Percentiles rank a stretch among this genome's conserved stretches.
phyloP scores from a whole-genome alignment of 2,113 vertebrate species.

The Chitala chitala region DNA sequence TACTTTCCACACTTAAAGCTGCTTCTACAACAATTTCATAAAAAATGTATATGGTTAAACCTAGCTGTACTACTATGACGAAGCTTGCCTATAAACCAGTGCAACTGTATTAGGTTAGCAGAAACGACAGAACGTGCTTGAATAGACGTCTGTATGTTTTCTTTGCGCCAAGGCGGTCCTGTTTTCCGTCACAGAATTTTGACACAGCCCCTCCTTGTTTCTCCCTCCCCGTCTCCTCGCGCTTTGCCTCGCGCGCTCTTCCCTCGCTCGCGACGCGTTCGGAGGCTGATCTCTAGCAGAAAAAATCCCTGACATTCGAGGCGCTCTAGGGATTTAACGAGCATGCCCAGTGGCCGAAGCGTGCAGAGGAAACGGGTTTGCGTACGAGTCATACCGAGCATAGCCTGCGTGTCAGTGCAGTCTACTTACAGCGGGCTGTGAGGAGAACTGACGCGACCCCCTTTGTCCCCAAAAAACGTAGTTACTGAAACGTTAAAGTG shows the following conservation, averaged over 20 bases:
- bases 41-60: not conserved
- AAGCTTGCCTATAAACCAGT: too few relatives aligned
- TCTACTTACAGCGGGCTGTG: constrained; percentile 88
- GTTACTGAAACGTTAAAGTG: not conserved
- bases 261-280: constrained; percentile 30
- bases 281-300: constrained; percentile 61
- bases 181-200: constrained; percentile 45
- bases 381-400: constrained; percentile 70
- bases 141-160: constrained; percentile 21
- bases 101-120: constrained; percentile 3
- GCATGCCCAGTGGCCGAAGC: constrained; percentile 54
- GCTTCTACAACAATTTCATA: not conserved
- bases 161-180: constrained; percentile 24
- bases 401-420: constrained; percentile 82
- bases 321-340: constrained; percentile 60
- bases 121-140: not conserved
- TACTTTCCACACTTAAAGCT: not conserved
- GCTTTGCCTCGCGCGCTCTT: constrained; percentile 32
- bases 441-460: constrained; percentile 63
- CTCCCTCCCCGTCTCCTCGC: not conserved
- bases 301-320: constrained; percentile 70
- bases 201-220: constrained; percentile 34
- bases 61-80: not conserved
- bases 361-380: constrained; percentile 57
- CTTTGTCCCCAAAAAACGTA: constrained; percentile 52